Percentiles rank a stretch among this genome's conserved stretches.
Conservation (phyloP, 2,113 vertebrate species). For the Aplodontia rufa region DNA sequence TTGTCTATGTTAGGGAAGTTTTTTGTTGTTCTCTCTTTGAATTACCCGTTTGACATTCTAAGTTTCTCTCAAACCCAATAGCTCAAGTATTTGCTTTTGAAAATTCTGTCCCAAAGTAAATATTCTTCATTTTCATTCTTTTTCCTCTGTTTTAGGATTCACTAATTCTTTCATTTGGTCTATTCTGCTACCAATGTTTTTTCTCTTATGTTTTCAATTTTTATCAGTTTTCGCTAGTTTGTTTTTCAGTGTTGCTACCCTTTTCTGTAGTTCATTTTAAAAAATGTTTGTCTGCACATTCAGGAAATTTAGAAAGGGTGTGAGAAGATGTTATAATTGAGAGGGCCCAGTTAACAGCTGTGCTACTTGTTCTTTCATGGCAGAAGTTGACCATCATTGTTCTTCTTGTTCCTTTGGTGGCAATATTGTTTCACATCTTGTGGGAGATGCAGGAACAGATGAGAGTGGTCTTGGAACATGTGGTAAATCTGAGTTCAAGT, state of each 20-base stretch:
- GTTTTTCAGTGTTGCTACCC: neutral
- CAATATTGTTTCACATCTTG: neutral
- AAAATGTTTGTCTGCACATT: neutral
- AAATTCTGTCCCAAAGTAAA: neutral
- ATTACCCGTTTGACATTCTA: neutral
- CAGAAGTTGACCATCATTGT: neutral
- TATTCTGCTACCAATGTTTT: neutral
- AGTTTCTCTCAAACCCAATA: neutral
- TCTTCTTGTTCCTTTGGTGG: neutral
- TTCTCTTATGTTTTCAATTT: constrained; percentile 11
- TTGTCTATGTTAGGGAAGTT: neutral
- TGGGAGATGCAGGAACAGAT: neutral
- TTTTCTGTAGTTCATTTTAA: neutral
- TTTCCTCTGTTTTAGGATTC: neutral
- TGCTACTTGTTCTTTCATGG: neutral
- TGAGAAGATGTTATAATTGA: neutral
- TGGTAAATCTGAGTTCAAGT: neutral
- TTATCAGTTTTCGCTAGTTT: neutral
- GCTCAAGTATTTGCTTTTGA: neutral
- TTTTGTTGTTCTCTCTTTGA: neutral
- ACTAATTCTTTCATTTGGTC: neutral
- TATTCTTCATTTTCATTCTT: neutral
- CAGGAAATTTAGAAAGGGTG: neutral
- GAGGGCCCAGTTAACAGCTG: neutral
- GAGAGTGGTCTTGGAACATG: neutral